Base-by-base conservation (phyloP, 2,113 vertebrate genomes). In the Ameiurus melas region DNA sequence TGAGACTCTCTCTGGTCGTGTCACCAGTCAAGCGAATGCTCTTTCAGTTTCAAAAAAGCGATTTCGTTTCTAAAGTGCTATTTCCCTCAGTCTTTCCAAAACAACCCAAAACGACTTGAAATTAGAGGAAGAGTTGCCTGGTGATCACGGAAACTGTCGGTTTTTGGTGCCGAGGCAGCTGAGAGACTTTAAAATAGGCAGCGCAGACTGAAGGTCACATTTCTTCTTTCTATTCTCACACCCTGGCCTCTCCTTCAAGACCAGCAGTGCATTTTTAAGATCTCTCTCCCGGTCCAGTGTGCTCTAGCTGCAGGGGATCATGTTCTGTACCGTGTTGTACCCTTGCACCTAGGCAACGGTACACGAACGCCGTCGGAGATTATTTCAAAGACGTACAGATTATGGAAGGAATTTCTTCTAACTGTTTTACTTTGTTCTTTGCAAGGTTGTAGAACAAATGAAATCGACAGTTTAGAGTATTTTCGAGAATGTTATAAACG, bases 141-240 rank as follows among this genome's bases (percentile, higher is more conserved):
- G 60, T 83, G 14, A 22, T 30, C 53, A 22, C 60, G 30, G 66
- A 68, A 64, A 79, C 36, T 17, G 20, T 83, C 57, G 53, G 70
- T 85, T 77, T 39, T 85, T 62, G 60, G 83, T 86, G 91, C 92
- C 83, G 78, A 92, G 89, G 25, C 89, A 90, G 87, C 12, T 70
- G 53, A 88, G 66, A 80, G 8, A 77, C 91, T 91, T 91, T 94
- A 93, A 95, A 95, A 95, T 95, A 95, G 94, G 92, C 60, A 51
- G n/a, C 79, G 33, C 79, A 77, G 89, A 62, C 70, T 90, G 90
- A 91, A 93, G 94, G 94, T 96, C 94, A 94, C 91, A 94, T 95
- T 93, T 94, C 93, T 89, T 87, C 90, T 89, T 92, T 93, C 93
- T 94, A 92, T 94, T 94, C 94, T 94, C 92, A 93, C 89, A 84